These are phyloP conservation scores for Andrena praecox DNA, from an alignment of 2,888 invertebrate genomes.

Conservation along the genomic window DNA sequence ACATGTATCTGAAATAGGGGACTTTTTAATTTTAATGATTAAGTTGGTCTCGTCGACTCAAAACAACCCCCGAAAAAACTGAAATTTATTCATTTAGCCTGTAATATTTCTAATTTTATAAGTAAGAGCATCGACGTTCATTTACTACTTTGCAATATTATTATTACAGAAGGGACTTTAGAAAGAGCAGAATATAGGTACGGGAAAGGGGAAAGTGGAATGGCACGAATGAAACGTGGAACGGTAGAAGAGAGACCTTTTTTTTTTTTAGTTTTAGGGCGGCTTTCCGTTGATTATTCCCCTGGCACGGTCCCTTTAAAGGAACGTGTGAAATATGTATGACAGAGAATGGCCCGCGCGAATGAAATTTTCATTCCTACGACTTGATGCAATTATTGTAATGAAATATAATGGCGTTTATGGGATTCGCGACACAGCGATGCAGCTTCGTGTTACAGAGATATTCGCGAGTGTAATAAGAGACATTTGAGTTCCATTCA, in stretches of 20 bases:
- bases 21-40: no score
- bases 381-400: conserved; percentile 11
- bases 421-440: not conserved
- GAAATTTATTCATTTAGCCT: no score
- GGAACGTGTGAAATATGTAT: conserved; percentile 7
- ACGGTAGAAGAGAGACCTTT: not conserved
- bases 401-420: conserved; percentile 17
- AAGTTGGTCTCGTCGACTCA: no score
- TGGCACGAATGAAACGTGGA: not conserved
- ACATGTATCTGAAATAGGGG: no score
- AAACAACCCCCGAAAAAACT: no score
- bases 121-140: no score
- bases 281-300: conserved; percentile 33
- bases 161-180: not conserved
- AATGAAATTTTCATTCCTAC: conserved; percentile 33
- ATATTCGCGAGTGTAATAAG: not conserved
- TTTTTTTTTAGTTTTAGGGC: conserved; percentile 23
- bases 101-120: no score
- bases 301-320: not conserved
- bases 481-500: not conserved
- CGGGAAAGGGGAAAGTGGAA: not conserved
- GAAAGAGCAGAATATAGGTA: not conserved
- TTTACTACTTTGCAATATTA: not conserved
- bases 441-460: not conserved
- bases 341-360: not conserved